These are phyloP conservation scores for Coleophora flavipennella DNA, from an alignment of 2,888 invertebrate species.

Conservation along the genomic window DNA sequence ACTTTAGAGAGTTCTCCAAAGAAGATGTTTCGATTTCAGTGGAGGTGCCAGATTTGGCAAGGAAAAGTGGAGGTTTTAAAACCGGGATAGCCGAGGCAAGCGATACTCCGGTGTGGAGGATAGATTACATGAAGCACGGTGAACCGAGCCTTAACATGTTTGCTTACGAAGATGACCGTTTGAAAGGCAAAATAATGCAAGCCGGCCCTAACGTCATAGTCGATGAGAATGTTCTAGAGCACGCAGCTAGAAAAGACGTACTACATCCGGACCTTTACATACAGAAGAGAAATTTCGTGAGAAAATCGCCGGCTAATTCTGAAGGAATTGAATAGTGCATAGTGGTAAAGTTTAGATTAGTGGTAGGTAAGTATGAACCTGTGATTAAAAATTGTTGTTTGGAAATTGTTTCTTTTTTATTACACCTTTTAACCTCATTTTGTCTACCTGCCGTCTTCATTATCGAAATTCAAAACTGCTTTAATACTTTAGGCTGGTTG, in stretches of 20 bases:
- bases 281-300: constrained; percentile 38
- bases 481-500: too few relatives aligned
- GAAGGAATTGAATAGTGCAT: constrained; percentile 21
- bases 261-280: constrained; percentile 54
- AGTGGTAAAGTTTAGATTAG: too few relatives aligned
- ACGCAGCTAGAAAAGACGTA: constrained; percentile 36
- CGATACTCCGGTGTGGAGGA: constrained; percentile 48
- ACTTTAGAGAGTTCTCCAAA: constrained; percentile 35
- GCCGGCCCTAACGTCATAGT: constrained; percentile 32
- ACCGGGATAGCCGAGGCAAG: constrained; percentile 30
- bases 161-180: constrained; percentile 25
- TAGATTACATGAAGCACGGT: constrained; percentile 58
- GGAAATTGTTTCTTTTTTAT: constrained; percentile 2
- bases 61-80: constrained; percentile 26
- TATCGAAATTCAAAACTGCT: too few relatives aligned
- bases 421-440: too few relatives aligned
- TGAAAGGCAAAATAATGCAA: constrained; percentile 41
- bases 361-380: not conserved
- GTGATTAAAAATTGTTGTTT: constrained; percentile 3
- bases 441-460: too few relatives aligned
- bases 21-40: constrained; percentile 52
- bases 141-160: constrained; percentile 42
- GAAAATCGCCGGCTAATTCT: constrained; percentile 29
- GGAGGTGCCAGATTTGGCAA: constrained; percentile 33
- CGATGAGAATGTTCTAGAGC: constrained; percentile 29